A percentile compares a stretch with the other conserved stretches of the same genome.
Conservation (phyloP, 2,797 vertebrate genomes). For the Rhinichthys osculus region DNA sequence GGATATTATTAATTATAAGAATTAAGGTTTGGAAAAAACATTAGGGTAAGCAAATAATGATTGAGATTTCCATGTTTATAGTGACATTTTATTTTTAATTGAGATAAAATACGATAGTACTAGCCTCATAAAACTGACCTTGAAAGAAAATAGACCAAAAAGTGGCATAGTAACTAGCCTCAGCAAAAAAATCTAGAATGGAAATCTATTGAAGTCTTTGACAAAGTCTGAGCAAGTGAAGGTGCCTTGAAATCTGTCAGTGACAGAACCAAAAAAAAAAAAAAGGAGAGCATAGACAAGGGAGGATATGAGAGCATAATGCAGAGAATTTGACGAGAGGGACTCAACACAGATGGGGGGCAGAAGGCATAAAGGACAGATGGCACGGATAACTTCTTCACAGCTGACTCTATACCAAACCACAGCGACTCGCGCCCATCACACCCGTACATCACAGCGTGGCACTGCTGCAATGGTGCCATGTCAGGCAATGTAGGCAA, state of each 20-base stretch:
- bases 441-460: slow-evolving; percentile 35
- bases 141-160: background rate
- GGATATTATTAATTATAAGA: background rate
- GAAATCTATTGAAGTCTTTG: background rate
- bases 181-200: background rate
- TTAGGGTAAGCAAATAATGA: background rate
- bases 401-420: slow-evolving; percentile 50
- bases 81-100: background rate
- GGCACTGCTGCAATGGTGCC: slow-evolving; percentile 20
- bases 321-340: slow-evolving; percentile 12
- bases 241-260: background rate
- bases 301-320: background rate
- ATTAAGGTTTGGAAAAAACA: background rate
- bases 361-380: slow-evolving; percentile 50
- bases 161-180: background rate
- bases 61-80: background rate
- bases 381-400: slow-evolving; percentile 53
- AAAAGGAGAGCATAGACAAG: background rate
- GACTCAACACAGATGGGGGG: slow-evolving; percentile 42
- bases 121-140: slow-evolving; percentile 5
- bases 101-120: background rate
- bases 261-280: background rate
- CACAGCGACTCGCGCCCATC: slow-evolving; percentile 28
- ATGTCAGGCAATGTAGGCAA: slow-evolving; percentile 49
- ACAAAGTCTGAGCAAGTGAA: slow-evolving; percentile 1